Conservation (phyloP, 1,140 invertebrate genomes). For the Aphelenchoides avenae region DNA sequence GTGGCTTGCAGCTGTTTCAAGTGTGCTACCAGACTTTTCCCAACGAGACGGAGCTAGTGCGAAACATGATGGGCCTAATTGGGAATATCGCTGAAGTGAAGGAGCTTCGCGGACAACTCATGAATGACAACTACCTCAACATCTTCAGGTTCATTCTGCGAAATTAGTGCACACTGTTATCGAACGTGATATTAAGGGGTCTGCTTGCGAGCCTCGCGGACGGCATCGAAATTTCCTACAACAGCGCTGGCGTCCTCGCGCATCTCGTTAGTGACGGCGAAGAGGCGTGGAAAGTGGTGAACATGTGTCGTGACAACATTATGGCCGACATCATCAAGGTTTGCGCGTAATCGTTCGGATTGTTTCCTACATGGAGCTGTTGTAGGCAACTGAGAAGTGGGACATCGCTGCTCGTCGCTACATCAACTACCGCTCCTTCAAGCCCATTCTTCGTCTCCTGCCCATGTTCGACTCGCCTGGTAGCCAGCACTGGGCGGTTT, state of each 20-base stretch:
- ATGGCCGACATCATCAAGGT: background rate
- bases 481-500: conserved; percentile 67
- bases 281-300: conserved; percentile 68
- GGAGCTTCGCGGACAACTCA: conserved; percentile 74
- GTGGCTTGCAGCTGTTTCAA: conserved; percentile 46
- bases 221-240: conserved; percentile 94
- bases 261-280: conserved; percentile 88
- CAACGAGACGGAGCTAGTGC: conserved; percentile 44
- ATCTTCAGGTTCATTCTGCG: conserved; percentile 68
- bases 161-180: background rate
- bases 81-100: conserved; percentile 93
- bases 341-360: no score
- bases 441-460: conserved; percentile 48
- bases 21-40: conserved; percentile 46
- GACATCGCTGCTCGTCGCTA: conserved; percentile 78
- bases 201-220: conserved; percentile 75
- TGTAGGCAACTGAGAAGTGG: conserved; percentile 77
- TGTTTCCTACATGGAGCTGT: conserved; percentile 21
- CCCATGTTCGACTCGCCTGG: conserved; percentile 48
- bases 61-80: conserved; percentile 67
- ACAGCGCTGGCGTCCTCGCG: conserved; percentile 87
- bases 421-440: conserved; percentile 80
- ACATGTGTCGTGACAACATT: conserved; percentile 1
- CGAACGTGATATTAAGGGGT: conserved; percentile 65
- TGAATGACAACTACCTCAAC: conserved; percentile 76